Evolutionary conservation across 2,888 invertebrate species (phyloP).

Genomic region (Pyrochroa serraticornis): DNA sequence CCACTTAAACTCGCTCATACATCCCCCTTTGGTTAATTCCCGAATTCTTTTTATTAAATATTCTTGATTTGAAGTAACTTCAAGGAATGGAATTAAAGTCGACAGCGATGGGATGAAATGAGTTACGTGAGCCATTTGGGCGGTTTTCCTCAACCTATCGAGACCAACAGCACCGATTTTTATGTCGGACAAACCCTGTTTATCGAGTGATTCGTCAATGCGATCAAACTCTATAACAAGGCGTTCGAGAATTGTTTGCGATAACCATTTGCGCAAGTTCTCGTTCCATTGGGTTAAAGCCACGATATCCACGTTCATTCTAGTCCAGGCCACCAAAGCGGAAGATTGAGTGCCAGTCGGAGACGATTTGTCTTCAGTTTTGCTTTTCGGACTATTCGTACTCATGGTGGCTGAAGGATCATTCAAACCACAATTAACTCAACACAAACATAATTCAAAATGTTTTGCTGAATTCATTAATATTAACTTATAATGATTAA

Average conservation of each 20-base stretch:
- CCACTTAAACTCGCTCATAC: conserved; percentile 90
- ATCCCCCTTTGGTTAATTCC: conserved; percentile 81
- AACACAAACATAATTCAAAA: too few relatives aligned
- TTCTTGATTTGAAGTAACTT: conserved; percentile 82
- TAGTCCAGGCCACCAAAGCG: conserved; percentile 63
- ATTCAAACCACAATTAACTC: too few relatives aligned
- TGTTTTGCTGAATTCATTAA: too few relatives aligned
- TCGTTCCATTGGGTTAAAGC: conserved; percentile 79
- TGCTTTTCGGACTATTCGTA: conserved; percentile 54
- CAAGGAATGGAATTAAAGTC: conserved; percentile 78
- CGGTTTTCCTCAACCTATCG: conserved; percentile 76
- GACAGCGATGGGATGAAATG: conserved; percentile 65
- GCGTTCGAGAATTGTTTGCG: conserved; percentile 79
- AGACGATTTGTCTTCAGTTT: conserved; percentile 57
- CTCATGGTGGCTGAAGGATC: conserved; percentile 27
- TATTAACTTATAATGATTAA: too few relatives aligned
- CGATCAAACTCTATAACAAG: conserved; percentile 75
- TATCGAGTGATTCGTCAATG: conserved; percentile 72
- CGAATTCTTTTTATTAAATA: conserved; percentile 81
- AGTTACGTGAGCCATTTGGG: conserved; percentile 62
- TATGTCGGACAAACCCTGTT: conserved; percentile 71
- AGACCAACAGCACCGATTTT: conserved; percentile 73
- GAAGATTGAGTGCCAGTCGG: conserved; percentile 56
- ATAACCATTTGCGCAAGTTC: conserved; percentile 86
- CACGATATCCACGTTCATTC: conserved; percentile 69